Evolutionary conservation across 2,113 vertebrate genomes (phyloP).

Genomic region (Micronycteris hirsuta): DNA sequence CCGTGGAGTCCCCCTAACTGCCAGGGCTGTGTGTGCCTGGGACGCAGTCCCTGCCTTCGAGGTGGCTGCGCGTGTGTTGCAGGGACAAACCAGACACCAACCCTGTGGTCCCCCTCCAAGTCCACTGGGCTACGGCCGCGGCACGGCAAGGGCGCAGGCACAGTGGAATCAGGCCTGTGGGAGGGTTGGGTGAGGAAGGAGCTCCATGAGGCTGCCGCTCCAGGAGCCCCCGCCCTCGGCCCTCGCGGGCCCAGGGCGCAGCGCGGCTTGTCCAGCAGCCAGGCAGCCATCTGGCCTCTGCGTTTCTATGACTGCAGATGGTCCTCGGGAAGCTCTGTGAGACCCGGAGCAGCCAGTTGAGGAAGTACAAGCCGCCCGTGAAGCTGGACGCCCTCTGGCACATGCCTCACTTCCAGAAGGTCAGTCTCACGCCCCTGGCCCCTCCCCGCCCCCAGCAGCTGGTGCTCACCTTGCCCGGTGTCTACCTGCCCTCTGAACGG

Average conservation of each 20-base stretch:
- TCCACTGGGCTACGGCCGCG: accelerated
- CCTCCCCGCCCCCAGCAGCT: too few species aligned
- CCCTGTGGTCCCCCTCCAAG: accelerated
- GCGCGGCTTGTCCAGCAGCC: neutral
- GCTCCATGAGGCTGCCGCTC: accelerated
- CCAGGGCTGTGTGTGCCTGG: neutral
- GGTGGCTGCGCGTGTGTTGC: neutral
- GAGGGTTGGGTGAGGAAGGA: neutral
- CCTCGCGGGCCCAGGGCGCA: accelerated
- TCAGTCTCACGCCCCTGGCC: slow-evolving; percentile 42
- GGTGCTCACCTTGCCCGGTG: accelerated
- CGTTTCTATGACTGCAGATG: neutral
- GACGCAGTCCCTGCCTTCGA: neutral
- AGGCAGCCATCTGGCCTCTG: accelerated
- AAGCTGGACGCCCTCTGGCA: slow-evolving; percentile 82
- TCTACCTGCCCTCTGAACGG: neutral
- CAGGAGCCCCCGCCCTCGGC: neutral
- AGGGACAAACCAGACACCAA: neutral
- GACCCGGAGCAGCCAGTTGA: slow-evolving; percentile 84
- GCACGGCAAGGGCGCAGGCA: accelerated
- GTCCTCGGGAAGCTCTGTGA: slow-evolving; percentile 66
- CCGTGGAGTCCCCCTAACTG: accelerated
- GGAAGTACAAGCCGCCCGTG: slow-evolving; percentile 69
- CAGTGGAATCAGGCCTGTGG: neutral
- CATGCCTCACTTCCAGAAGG: slow-evolving; percentile 82